Conservation (phyloP, 2,113 vertebrate species). For the Marmota monax region DNA sequence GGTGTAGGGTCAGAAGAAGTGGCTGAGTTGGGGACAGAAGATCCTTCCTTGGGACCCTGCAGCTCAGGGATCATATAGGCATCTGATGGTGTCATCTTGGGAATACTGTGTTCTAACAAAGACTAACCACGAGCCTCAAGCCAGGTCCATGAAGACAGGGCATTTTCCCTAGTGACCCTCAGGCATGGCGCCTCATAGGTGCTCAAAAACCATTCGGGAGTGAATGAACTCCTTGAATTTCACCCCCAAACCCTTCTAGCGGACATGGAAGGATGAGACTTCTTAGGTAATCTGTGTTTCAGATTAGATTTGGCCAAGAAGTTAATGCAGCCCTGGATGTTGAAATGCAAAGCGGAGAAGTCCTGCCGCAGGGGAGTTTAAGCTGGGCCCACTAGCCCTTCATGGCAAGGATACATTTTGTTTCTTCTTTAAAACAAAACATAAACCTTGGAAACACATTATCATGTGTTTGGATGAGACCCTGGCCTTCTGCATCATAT, state of each 20-base stretch:
- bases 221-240: background rate
- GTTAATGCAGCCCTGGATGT: background rate
- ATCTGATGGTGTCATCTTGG: background rate
- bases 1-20: background rate
- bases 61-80: background rate
- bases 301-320: background rate
- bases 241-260: background rate
- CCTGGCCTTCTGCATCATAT: conserved; percentile 6
- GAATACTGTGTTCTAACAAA: background rate
- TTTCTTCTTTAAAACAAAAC: conserved; percentile 56
- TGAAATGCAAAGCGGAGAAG: background rate
- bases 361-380: background rate
- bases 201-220: background rate
- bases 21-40: background rate
- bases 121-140: background rate
- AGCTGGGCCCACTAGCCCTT: background rate
- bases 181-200: background rate
- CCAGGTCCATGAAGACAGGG: background rate
- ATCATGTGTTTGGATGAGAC: conserved; percentile 41
- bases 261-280: background rate
- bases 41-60: background rate
- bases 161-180: background rate
- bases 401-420: background rate
- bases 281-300: conserved; percentile 34
- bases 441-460: conserved; percentile 47